Percentiles rank a stretch among this genome's conserved stretches.
Conservation (phyloP, 1,140 invertebrate genomes). For the Pectinophora gossypiella region DNA sequence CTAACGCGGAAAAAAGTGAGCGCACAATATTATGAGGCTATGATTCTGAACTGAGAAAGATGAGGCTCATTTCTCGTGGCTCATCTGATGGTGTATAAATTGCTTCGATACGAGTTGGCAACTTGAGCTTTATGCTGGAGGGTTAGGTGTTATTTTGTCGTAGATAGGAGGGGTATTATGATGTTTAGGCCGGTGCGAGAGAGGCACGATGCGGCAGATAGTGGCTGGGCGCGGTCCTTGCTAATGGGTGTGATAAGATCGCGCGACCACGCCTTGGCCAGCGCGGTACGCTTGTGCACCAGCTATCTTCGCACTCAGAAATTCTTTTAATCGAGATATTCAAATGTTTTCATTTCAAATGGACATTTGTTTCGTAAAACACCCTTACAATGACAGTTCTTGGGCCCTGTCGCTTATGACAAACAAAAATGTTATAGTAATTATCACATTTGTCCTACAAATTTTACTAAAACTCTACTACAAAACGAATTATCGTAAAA, state of each 20-base stretch:
- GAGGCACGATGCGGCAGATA: slow-evolving; percentile 52
- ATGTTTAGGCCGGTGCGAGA: slow-evolving; percentile 28
- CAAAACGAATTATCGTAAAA: too few species aligned
- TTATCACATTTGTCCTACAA: too few species aligned
- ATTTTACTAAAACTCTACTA: too few species aligned
- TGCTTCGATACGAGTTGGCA: neutral
- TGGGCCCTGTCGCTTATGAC: too few species aligned
- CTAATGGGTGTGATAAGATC: slow-evolving; percentile 68
- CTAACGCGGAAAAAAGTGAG: slow-evolving; percentile 48
- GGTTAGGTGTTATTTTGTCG: slow-evolving; percentile 17
- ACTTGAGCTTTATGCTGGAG: slow-evolving; percentile 12
- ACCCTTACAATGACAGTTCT: too few species aligned
- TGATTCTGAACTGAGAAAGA: slow-evolving; percentile 46
- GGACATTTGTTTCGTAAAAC: too few species aligned
- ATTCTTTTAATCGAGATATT: too few species aligned
- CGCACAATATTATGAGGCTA: slow-evolving; percentile 39
- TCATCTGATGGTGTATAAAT: neutral
- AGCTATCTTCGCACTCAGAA: too few species aligned
- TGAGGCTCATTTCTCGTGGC: slow-evolving; percentile 31
- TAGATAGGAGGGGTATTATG: slow-evolving; percentile 11
- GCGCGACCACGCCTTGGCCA: slow-evolving; percentile 55
- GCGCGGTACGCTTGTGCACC: slow-evolving; percentile 8
- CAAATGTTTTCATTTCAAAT: too few species aligned
- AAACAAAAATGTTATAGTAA: too few species aligned
- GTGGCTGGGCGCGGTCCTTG: slow-evolving; percentile 55